Percentiles rank a stretch among this genome's conserved stretches.
These are phyloP conservation scores for Formica exsecta DNA, from an alignment of 1,140 invertebrate genomes.

Conservation along the genomic window DNA sequence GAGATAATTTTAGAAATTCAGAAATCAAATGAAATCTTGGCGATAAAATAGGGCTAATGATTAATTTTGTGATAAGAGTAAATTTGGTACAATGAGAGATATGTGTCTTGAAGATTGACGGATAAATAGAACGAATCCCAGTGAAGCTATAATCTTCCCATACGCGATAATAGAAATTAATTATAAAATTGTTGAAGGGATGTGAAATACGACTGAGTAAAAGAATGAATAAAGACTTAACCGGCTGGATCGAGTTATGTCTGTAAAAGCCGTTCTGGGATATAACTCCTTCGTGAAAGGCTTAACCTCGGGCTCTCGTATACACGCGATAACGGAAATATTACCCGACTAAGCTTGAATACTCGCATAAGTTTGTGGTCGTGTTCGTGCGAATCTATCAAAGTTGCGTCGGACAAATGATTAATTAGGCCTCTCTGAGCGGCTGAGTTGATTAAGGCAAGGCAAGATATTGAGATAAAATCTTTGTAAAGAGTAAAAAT, in stretches of 20 bases:
- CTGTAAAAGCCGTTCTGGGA: constrained; percentile 16
- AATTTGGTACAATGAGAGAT: background rate
- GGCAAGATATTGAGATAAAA: background rate
- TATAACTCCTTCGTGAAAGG: constrained; percentile 69
- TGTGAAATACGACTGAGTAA: background rate
- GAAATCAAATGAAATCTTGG: background rate
- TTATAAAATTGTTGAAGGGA: constrained; percentile 8
- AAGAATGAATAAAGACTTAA: background rate
- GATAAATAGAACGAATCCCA: background rate
- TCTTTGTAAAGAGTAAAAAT: background rate
- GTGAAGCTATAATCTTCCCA: background rate
- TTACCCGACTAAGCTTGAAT: constrained; percentile 13
- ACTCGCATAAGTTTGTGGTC: background rate
- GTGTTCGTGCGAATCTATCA: constrained; percentile 24
- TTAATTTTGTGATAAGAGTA: background rate
- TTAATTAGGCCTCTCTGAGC: background rate
- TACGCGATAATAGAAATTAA: background rate
- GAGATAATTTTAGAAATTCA: background rate
- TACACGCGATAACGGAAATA: constrained; percentile 70
- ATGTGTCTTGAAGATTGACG: background rate
- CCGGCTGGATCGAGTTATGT: constrained; percentile 6
- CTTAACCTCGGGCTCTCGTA: constrained; percentile 67
- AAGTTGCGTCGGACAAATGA: background rate
- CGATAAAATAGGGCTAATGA: background rate
- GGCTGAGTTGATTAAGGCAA: background rate